These are phyloP conservation scores for Erebia aethiops DNA, from an alignment of 2,888 invertebrate species.

Conservation along the genomic window DNA sequence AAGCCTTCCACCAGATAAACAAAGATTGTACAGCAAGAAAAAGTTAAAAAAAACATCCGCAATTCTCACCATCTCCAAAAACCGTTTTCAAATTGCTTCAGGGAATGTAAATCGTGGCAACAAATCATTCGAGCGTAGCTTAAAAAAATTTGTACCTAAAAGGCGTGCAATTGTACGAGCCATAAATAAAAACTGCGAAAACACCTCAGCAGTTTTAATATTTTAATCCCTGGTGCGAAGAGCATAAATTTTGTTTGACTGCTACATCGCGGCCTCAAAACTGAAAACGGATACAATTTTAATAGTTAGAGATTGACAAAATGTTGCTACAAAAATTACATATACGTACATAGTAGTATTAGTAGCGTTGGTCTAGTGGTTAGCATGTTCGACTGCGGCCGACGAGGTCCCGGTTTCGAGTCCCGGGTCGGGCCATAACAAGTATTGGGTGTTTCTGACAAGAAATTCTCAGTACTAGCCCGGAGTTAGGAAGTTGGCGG, in stretches of 20 bases:
- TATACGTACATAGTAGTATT: too few relatives aligned
- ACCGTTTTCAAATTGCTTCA: slow-evolving; percentile 44
- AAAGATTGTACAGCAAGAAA: too few relatives aligned
- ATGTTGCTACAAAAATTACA: neutral
- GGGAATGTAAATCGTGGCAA: slow-evolving; percentile 42
- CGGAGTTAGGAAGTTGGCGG: too few relatives aligned
- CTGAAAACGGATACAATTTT: slow-evolving; percentile 43
- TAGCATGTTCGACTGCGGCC: too few relatives aligned
- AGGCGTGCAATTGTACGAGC: slow-evolving; percentile 61
- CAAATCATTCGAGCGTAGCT: slow-evolving; percentile 60
- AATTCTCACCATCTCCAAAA: neutral
- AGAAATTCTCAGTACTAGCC: too few relatives aligned
- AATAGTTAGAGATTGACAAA: neutral
- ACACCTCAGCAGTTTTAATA: slow-evolving; percentile 78
- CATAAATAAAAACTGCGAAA: slow-evolving; percentile 71
- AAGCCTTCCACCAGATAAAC: too few relatives aligned
- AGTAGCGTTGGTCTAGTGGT: too few relatives aligned
- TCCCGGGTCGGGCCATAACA: too few relatives aligned
- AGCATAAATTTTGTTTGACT: slow-evolving; percentile 70
- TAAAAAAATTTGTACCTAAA: slow-evolving; percentile 55
- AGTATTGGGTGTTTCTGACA: too few relatives aligned
- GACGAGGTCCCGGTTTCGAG: too few relatives aligned
- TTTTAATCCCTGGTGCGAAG: slow-evolving; percentile 64
- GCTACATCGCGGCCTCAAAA: slow-evolving; percentile 55
- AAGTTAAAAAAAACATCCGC: neutral